Percentiles rank a stretch among this genome's conserved stretches.
Conservation (phyloP, 2,888 invertebrate genomes). For the Polylopha cassiicola region DNA sequence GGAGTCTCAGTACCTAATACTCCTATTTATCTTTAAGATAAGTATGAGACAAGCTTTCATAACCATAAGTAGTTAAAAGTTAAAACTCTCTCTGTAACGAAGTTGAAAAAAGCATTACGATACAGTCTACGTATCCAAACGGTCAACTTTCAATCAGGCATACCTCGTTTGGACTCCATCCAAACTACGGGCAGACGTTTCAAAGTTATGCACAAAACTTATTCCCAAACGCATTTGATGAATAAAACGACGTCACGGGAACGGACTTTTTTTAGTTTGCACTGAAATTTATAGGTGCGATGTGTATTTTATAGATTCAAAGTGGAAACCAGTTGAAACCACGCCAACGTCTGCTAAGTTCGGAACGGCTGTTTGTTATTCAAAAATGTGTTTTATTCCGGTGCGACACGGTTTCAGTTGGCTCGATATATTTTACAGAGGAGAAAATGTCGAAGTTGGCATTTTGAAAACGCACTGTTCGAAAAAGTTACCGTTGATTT, state of each 20-base stretch:
- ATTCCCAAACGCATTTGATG: conserved; percentile 52
- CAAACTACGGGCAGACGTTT: conserved; percentile 54
- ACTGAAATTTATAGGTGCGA: conserved; percentile 50
- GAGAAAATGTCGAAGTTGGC: too few relatives aligned
- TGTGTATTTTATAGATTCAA: conserved; percentile 46
- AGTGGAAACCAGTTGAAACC: conserved; percentile 38
- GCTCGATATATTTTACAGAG: too few relatives aligned
- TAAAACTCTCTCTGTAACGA: too few relatives aligned
- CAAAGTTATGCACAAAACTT: conserved; percentile 55
- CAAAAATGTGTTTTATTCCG: conserved; percentile 33
- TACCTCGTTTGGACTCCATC: conserved; percentile 46
- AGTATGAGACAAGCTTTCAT: too few relatives aligned
- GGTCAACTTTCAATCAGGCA: conserved; percentile 31
- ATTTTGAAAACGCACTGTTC: too few relatives aligned
- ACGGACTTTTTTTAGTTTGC: conserved; percentile 38
- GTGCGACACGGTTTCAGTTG: too few relatives aligned
- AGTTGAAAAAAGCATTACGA: too few relatives aligned
- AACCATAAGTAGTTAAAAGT: too few relatives aligned
- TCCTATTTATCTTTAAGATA: too few relatives aligned
- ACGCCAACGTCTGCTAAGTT: conserved; percentile 50
- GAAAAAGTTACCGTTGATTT: too few relatives aligned
- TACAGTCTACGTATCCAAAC: too few relatives aligned
- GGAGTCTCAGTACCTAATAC: too few relatives aligned
- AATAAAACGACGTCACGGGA: conserved; percentile 43
- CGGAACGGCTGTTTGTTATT: conserved; percentile 37